These are phyloP conservation scores for Cossypha caffra DNA, from an alignment of 2,797 vertebrate genomes.

Conservation along the genomic window DNA sequence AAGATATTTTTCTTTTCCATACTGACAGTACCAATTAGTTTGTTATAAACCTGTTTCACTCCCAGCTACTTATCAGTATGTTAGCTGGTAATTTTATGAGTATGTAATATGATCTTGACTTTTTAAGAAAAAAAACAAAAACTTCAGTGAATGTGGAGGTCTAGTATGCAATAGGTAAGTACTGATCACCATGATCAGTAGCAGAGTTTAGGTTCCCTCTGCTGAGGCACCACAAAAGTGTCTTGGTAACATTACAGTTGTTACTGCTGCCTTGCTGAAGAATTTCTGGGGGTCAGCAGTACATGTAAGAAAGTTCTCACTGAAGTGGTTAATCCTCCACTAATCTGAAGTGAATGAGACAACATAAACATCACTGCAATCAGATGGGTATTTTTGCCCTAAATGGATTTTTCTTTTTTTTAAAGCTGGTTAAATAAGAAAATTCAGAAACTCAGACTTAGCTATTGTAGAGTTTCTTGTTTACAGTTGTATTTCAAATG, in stretches of 20 bases:
- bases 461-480: background rate
- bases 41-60: background rate
- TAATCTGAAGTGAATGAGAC: background rate
- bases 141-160: background rate
- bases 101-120: background rate
- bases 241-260: background rate
- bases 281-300: background rate
- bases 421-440: background rate
- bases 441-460: background rate
- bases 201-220: background rate
- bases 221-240: background rate
- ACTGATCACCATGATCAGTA: background rate
- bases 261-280: background rate
- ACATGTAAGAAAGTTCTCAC: background rate
- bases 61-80: background rate
- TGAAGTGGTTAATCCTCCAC: background rate
- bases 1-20: background rate
- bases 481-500: background rate
- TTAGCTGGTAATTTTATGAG: background rate
- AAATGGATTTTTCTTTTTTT: background rate
- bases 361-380: too few species aligned
- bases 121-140: background rate
- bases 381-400: too few species aligned
- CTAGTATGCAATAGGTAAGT: background rate
- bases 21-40: fast-evolving